Evolutionary conservation across 2,888 invertebrate genomes (phyloP).

Genomic region (Chelonus formosanus): DNA sequence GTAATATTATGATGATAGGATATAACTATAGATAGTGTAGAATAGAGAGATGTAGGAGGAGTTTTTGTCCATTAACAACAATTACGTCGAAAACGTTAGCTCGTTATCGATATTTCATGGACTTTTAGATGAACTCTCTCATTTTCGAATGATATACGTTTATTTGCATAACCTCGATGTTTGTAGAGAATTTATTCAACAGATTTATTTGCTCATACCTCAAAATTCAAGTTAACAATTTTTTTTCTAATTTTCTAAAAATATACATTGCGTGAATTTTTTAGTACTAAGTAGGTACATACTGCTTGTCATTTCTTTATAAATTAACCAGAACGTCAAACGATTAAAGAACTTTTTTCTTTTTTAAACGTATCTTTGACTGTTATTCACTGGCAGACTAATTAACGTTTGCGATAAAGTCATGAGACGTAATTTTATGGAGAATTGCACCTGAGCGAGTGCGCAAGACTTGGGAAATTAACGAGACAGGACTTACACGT

Average conservation of each 20-base stretch:
- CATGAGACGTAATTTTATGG: conserved; percentile 31
- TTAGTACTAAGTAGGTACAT: too few relatives aligned
- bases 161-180: conserved; percentile 15
- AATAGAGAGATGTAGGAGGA: conserved; percentile 7
- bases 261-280: too few relatives aligned
- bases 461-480: conserved; percentile 13
- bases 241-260: too few relatives aligned
- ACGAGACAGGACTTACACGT: conserved; percentile 21
- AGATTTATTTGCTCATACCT: neutral
- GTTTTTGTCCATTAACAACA: conserved; percentile 29
- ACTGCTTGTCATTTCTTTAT: too few relatives aligned
- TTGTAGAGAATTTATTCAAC: conserved; percentile 20
- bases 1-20: conserved; percentile 6
- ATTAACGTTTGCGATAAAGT: conserved; percentile 32
- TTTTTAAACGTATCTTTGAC: neutral
- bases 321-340: too few relatives aligned
- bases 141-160: neutral
- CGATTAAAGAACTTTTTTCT: neutral
- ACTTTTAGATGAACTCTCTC: conserved; percentile 25
- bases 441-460: conserved; percentile 12
- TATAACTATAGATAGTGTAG: neutral
- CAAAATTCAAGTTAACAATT: too few relatives aligned
- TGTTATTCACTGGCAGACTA: conserved; percentile 11
- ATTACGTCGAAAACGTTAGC: conserved; percentile 26
- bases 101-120: conserved; percentile 35